These are phyloP conservation scores for Eulacestoma nigropectus DNA, from an alignment of 2,113 vertebrate genomes.

Conservation along the genomic window DNA sequence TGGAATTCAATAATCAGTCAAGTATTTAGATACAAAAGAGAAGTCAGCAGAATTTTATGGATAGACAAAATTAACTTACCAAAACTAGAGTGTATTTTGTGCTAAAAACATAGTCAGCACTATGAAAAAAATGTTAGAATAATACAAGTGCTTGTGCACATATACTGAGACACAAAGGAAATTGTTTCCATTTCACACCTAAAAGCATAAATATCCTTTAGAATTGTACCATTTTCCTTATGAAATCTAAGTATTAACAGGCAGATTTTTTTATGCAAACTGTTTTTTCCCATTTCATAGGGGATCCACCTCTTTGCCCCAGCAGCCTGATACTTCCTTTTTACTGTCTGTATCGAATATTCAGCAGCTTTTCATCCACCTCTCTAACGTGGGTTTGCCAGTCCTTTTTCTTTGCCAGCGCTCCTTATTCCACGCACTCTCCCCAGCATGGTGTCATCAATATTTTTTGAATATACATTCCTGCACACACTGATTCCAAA, in stretches of 20 bases:
- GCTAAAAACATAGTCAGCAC: neutral
- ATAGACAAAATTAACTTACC: neutral
- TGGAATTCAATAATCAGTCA: conserved; percentile 36
- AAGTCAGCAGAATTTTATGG: conserved; percentile 32
- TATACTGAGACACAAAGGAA: neutral
- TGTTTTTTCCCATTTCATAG: neutral
- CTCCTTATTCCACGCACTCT: neutral
- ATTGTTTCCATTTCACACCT: neutral
- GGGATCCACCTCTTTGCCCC: neutral
- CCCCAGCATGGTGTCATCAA: neutral
- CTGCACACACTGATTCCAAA: neutral
- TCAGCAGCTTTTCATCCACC: neutral
- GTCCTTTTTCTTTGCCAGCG: neutral
- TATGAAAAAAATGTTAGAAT: neutral
- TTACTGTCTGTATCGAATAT: neutral
- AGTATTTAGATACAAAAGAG: conserved; percentile 31
- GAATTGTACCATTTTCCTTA: neutral
- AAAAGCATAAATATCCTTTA: neutral
- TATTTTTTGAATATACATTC: neutral
- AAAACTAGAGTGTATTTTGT: neutral
- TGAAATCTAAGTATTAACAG: neutral
- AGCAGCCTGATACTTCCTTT: neutral
- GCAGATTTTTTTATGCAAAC: neutral
- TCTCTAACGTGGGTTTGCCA: neutral
- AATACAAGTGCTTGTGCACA: neutral